Evolutionary conservation across 2,113 vertebrate genomes (phyloP), one percentile per base, ranked within the genome.

Genomic region (Synchiropus splendidus): DNA sequence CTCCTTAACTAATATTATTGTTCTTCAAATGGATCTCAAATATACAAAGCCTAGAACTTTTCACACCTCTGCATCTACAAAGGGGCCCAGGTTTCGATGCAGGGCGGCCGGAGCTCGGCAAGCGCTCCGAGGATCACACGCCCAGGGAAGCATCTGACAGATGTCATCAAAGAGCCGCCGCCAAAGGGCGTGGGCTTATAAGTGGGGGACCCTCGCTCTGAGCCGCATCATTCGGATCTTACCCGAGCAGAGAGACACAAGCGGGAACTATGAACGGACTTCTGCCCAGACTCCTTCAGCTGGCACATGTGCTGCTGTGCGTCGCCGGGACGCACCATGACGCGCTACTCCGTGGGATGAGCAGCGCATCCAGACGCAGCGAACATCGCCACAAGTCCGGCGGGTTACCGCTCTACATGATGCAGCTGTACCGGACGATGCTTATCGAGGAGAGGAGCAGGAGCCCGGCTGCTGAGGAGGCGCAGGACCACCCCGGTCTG

Each of bases 391-490:
- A 54, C 13, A 53, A 59, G 10, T 12, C 11, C n/a, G 50, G 18
- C 54, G 48, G 58, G 2, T 75, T 83, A 45, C 85, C 86, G 5
- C 53, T 68, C 42, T 86, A 87, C 78, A 90, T 91, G 88, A 83
- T 91, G 81, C 87, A 89, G 51, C 81, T 91, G 4, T 90, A 89
- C 74, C 78, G 79, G 41, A 80, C 78, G 30, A 65, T 86, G 65
- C 56, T 71, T 45, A 54, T 45, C 9, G 83, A 76, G 5, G 77
- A 74, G 11, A 55, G 47, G 21, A 31, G 11, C 12, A 18, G 10
- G 27, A 8, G 11, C 61, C n/a, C n/a, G n/a, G n/a, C n/a, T n/a
- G 13, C 39, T 21, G 18, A 34, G 10, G 53, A 37, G 5, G 18
- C 14, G 4, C 64, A 79, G 14, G 81, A 85, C 32, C 72, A 67